Conservation (phyloP, 2,797 vertebrate genomes). For the Manis crassicaudata region DNA sequence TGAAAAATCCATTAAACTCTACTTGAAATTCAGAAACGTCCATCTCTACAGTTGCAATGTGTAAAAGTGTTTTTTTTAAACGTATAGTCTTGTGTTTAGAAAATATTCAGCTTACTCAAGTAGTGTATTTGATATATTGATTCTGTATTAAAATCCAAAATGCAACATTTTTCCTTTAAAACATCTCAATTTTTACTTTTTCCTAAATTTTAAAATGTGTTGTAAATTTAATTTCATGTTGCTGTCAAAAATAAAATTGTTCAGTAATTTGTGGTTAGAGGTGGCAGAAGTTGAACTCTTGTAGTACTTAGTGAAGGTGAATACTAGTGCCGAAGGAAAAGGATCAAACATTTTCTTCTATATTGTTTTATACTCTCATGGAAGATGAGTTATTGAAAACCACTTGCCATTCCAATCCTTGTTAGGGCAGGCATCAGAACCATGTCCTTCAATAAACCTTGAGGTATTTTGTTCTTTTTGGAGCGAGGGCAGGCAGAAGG, state of each 20-base stretch:
- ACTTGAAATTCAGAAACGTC: slow-evolving; percentile 41
- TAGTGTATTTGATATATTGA: slow-evolving; percentile 52
- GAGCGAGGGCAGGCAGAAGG: slow-evolving; percentile 32
- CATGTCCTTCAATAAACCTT: slow-evolving; percentile 70
- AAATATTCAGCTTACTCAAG: slow-evolving; percentile 33
- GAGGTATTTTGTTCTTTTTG: slow-evolving; percentile 70
- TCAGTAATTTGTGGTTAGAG: slow-evolving; percentile 49
- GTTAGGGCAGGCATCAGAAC: slow-evolving; percentile 64
- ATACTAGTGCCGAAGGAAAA: slow-evolving; percentile 51
- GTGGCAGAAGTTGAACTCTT: slow-evolving; percentile 41
- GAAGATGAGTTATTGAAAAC: slow-evolving; percentile 59
- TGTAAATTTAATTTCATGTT: slow-evolving; percentile 43
- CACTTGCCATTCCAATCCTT: slow-evolving; percentile 46
- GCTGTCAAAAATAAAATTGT: slow-evolving; percentile 57
- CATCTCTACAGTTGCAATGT: slow-evolving; percentile 12
- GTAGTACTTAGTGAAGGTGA: slow-evolving; percentile 13
- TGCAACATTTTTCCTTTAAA: slow-evolving; percentile 42
- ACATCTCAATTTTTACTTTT: slow-evolving; percentile 19
- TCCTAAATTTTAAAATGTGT: slow-evolving; percentile 35
- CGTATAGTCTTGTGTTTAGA: slow-evolving; percentile 33
- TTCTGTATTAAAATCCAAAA: slow-evolving; percentile 49
- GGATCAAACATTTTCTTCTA: slow-evolving; percentile 8
- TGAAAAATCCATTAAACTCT: slow-evolving; percentile 13
- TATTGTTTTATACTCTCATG: slow-evolving; percentile 56
- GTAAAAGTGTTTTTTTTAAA: slow-evolving; percentile 41